These are phyloP conservation scores for Ceratoteleas bidentatus DNA, from an alignment of 1,140 invertebrate genomes.

Conservation along the genomic window DNA sequence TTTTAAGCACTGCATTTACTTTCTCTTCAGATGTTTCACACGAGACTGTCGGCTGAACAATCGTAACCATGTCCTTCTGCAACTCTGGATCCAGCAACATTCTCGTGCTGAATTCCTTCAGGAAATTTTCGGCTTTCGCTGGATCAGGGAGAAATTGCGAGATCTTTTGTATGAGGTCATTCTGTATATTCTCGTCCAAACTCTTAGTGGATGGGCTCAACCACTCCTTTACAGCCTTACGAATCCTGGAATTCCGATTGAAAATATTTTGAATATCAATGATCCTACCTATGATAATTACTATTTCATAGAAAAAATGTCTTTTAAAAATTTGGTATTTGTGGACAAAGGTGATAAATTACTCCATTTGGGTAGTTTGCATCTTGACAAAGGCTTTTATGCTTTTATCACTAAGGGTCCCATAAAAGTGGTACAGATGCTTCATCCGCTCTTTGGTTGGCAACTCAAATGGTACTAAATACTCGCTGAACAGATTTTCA, in stretches of 20 bases:
- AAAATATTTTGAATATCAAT: no score
- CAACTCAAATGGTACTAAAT: constrained; percentile 95
- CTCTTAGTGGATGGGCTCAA: constrained; percentile 90
- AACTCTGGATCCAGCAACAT: constrained; percentile 89
- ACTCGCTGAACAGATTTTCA: constrained; percentile 96
- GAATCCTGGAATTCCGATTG: constrained; percentile 87
- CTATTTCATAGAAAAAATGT: no score
- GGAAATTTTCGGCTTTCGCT: constrained; percentile 94
- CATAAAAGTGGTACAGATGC: constrained; percentile 87
- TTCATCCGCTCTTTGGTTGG: constrained; percentile 95
- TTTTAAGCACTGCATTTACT: constrained; percentile 91
- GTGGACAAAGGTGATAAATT: no score
- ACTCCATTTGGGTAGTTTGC: no score
- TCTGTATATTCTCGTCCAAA: constrained; percentile 85
- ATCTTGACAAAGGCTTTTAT: no score
- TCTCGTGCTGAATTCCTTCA: constrained; percentile 93
- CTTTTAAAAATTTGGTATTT: no score
- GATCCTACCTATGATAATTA: no score
- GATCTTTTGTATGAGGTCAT: constrained; percentile 83
- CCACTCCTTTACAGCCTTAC: constrained; percentile 92
- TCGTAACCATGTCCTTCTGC: constrained; percentile 91
- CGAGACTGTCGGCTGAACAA: constrained; percentile 92
- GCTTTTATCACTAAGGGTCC: no score
- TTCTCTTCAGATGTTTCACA: constrained; percentile 95
- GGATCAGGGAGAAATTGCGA: constrained; percentile 94